These are phyloP conservation scores for Tiphia femorata DNA, from an alignment of 2,888 invertebrate genomes.

Conservation along the genomic window DNA sequence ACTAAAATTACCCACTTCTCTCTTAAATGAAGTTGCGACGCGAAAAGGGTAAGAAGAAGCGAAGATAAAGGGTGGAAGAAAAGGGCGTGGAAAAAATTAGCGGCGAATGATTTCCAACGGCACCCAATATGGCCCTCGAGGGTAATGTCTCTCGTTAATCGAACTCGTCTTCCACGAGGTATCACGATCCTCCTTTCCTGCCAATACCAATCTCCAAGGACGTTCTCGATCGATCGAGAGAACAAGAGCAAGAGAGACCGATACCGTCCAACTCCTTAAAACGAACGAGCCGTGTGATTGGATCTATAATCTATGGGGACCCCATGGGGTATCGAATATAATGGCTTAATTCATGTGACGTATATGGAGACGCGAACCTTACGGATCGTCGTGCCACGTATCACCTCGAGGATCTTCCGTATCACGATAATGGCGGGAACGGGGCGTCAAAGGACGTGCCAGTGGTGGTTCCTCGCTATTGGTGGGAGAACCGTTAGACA, in stretches of 20 bases:
- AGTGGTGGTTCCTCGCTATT: too few relatives aligned
- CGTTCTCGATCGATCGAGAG: too few relatives aligned
- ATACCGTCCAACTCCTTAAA: constrained; percentile 44
- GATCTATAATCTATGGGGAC: constrained; percentile 50
- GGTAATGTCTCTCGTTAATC: constrained; percentile 42
- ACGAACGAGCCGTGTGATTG: constrained; percentile 49
- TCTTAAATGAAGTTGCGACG: too few relatives aligned
- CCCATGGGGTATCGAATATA: constrained; percentile 47
- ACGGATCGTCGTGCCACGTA: too few relatives aligned
- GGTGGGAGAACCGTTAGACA: constrained; percentile 33
- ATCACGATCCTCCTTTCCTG: constrained; percentile 14
- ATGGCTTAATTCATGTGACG: constrained; percentile 54
- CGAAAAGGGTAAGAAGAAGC: constrained; percentile 6
- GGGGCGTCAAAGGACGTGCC: not conserved
- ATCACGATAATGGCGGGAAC: constrained; percentile 9
- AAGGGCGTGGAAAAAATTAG: constrained; percentile 6
- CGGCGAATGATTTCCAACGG: constrained; percentile 20
- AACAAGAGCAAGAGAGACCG: constrained; percentile 38
- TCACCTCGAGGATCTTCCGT: too few relatives aligned
- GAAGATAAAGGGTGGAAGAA: too few relatives aligned
- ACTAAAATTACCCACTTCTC: too few relatives aligned
- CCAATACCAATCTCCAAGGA: constrained; percentile 31
- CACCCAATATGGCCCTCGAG: constrained; percentile 23
- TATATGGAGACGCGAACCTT: constrained; percentile 2
- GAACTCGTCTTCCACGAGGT: constrained; percentile 19